Percentiles rank a stretch among this genome's conserved stretches.
Evolutionary conservation across 2,888 invertebrate species (phyloP).

Genomic region (Dasypogon diadema): DNA sequence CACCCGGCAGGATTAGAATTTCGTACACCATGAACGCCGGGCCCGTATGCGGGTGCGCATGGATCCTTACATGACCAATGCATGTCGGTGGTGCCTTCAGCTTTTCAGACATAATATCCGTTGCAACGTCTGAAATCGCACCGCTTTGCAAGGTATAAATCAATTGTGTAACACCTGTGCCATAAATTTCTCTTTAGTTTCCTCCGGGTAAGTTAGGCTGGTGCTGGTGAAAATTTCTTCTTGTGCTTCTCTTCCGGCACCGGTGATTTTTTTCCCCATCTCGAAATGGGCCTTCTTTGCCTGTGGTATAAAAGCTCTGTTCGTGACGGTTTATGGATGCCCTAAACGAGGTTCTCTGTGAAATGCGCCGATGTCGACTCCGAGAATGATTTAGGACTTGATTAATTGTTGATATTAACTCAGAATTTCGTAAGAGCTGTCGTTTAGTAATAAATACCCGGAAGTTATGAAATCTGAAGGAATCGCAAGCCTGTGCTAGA

Average conservation of each 20-base stretch:
- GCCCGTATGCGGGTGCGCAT: slow-evolving; percentile 7
- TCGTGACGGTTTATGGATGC: slow-evolving; percentile 49
- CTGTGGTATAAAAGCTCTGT: slow-evolving; percentile 8
- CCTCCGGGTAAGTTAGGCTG: slow-evolving; percentile 27
- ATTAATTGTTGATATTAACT: slow-evolving; percentile 45
- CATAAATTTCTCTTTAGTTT: slow-evolving; percentile 54
- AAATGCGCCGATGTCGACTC: slow-evolving; percentile 34
- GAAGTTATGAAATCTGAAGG: background rate
- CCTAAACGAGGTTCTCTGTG: slow-evolving; percentile 44
- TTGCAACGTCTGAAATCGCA: slow-evolving; percentile 31
- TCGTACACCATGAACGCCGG: slow-evolving; percentile 30
- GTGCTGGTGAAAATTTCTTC: slow-evolving; percentile 23
- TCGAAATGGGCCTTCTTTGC: slow-evolving; percentile 25
- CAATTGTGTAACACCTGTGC: slow-evolving; percentile 58
- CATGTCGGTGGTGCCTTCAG: slow-evolving; percentile 37
- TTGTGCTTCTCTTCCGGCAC: background rate
- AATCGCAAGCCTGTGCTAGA: too few species aligned
- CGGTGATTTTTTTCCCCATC: slow-evolving; percentile 13
- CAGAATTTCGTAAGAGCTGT: slow-evolving; percentile 42
- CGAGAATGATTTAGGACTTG: slow-evolving; percentile 41
- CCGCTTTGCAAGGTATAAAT: slow-evolving; percentile 53
- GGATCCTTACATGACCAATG: slow-evolving; percentile 44
- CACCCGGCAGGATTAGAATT: slow-evolving; percentile 33
- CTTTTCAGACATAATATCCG: slow-evolving; percentile 26
- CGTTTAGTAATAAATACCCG: slow-evolving; percentile 10